Percentiles rank a stretch among this genome's conserved stretches.
phyloP scores from a whole-genome alignment of 2,888 invertebrate genomes.

The Phortica okadai region DNA sequence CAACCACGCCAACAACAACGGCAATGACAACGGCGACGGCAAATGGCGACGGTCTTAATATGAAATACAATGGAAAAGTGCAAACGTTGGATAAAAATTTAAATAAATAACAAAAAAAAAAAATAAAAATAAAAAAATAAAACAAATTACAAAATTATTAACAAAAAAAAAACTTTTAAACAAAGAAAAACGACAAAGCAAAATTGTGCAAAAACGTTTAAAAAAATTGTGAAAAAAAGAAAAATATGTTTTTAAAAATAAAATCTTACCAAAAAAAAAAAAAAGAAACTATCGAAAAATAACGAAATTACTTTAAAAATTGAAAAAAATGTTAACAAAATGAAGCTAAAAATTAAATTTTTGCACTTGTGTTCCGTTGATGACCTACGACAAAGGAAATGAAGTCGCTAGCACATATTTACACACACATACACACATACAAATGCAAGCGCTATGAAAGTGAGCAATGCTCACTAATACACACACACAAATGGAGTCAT shows the following conservation, averaged over 20 bases:
- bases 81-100: slow-evolving; percentile 21
- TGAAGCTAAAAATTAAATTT: background rate
- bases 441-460: slow-evolving; percentile 16
- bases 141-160: slow-evolving; percentile 1
- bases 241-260: slow-evolving; percentile 23
- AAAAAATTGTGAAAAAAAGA: slow-evolving; percentile 31
- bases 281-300: no score
- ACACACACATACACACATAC: slow-evolving; percentile 45
- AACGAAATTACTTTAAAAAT: background rate
- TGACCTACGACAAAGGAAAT: slow-evolving; percentile 76
- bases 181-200: no score
- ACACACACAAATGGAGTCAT: background rate
- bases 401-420: slow-evolving; percentile 70
- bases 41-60: slow-evolving; percentile 30
- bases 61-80: slow-evolving; percentile 7
- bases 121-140: slow-evolving; percentile 22
- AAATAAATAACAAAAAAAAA: slow-evolving; percentile 34
- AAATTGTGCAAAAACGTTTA: background rate
- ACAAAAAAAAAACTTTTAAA: background rate
- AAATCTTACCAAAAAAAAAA: slow-evolving; percentile 21
- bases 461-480: slow-evolving; percentile 31
- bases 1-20: background rate
- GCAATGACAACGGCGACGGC: slow-evolving; percentile 24
- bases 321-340: slow-evolving; percentile 5
- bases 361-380: slow-evolving; percentile 52